Evolutionary conservation across 2,888 invertebrate genomes (phyloP), one percentile per base, ranked within the genome.

Genomic region (Drosophila acutilabella): DNA sequence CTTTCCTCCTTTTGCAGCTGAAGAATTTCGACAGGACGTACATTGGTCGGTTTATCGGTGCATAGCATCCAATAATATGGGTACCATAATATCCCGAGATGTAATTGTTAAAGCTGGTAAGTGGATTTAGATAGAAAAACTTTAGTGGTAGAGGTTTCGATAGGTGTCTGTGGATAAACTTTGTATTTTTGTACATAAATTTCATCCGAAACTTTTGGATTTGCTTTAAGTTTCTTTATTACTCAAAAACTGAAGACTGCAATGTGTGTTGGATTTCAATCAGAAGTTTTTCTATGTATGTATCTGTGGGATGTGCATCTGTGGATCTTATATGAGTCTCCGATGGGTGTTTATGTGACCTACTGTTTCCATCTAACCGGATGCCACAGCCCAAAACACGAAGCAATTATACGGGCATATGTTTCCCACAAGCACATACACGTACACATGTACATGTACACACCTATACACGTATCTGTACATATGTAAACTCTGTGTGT

Each of bases 11-110:
- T 94, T 94, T 89, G 93, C 93, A 61, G 93, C 93, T 10, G 93
- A 94, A 74, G 93, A 93, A 64, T 94, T 94, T 87, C 92, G 94
- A 52, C 94, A 94, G 89, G 94, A 94, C 85, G 93, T 94, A 33
- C 94, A 94, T 80, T 93, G 94, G 93, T 93, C 94, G 41, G 92
- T 93, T 40, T 94, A 94, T 89, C 93, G 93, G 68, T 94, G 94
- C 80, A 89, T 93, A 57, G 93, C 93, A 65, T 91, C 92, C 56
- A 94, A 93, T 90, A 91, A 92, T 33, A 93, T 93, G 56, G 94
- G 94, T 38, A 92, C 93, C 36, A 92, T 94, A 77, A 92, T 94
- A 76, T 94, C 94, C 64, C 91, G 93, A 64, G 93, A 94, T 90
- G 93, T 94, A 71, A 90, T 92, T 64, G 92, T 94, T 68, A 93